Evolutionary conservation across 2,797 vertebrate species (phyloP).

Genomic region (Rhynchotus rufescens): DNA sequence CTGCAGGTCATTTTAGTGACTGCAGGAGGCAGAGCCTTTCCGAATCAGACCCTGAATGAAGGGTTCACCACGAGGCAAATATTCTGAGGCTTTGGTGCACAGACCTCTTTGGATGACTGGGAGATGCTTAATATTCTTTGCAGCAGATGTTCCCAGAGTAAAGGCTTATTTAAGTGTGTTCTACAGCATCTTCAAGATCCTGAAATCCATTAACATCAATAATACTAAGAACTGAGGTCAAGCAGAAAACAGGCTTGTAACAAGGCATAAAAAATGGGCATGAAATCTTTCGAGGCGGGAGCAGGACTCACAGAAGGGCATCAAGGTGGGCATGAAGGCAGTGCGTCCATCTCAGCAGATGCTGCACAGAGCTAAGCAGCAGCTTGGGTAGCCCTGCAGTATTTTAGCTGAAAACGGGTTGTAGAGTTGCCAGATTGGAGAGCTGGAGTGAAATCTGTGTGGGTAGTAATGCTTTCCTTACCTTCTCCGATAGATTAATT

Average conservation of each 20-base stretch:
- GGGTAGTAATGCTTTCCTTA: background rate
- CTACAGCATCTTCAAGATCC: background rate
- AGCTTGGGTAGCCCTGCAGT: background rate
- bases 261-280: accelerated
- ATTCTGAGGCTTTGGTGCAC: background rate
- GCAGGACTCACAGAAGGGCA: background rate
- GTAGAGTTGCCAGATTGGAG: background rate
- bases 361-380: background rate
- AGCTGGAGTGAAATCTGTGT: background rate
- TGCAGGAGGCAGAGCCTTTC: background rate
- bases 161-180: background rate
- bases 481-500: background rate
- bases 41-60: background rate
- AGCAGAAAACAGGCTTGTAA: background rate
- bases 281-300: background rate
- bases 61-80: accelerated
- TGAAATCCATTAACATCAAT: background rate
- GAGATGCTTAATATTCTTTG: no score
- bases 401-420: background rate
- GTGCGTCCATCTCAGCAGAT: background rate
- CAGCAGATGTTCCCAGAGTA: background rate
- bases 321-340: background rate
- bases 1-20: background rate
- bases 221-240: background rate
- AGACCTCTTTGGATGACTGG: background rate